These are phyloP conservation scores for Melanotaenia nigrans DNA, from an alignment of 2,797 vertebrate genomes.

Conservation along the genomic window DNA sequence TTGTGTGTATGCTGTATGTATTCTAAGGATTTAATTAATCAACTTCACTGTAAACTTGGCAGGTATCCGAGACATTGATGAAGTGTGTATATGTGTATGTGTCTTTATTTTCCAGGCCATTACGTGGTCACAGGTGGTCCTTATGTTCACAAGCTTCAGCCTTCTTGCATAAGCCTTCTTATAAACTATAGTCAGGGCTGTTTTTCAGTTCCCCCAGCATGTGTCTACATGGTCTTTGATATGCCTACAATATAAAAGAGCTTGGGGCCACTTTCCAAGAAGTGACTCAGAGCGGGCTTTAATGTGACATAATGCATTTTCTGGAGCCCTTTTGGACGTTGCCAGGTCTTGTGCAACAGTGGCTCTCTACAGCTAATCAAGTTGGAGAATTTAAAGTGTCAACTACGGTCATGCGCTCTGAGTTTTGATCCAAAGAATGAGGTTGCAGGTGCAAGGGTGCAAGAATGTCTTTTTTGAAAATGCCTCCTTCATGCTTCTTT, in stretches of 20 bases:
- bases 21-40: neutral
- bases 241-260: slow-evolving; percentile 32
- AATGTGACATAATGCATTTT: slow-evolving; percentile 3
- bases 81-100: slow-evolving; percentile 6
- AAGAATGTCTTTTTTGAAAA: neutral
- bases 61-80: neutral
- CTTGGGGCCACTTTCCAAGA: slow-evolving; percentile 8
- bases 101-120: slow-evolving; percentile 21
- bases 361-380: neutral
- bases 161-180: slow-evolving; percentile 38
- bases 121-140: slow-evolving; percentile 29
- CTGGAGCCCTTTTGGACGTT: neutral
- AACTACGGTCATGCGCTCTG: neutral
- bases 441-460: neutral
- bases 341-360: neutral
- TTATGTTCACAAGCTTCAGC: slow-evolving; percentile 39
- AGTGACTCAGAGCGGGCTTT: slow-evolving; percentile 24
- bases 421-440: neutral
- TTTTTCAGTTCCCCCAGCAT: neutral
- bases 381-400: neutral
- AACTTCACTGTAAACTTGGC: slow-evolving; percentile 16
- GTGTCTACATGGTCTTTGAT: slow-evolving; percentile 19
- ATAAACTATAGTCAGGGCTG: slow-evolving; percentile 31
- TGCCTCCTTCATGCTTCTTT: neutral
- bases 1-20: neutral